Evolutionary conservation across 2,797 vertebrate genomes (phyloP), one percentile per base, ranked within the genome.

Genomic region (Spea hammondii): DNA sequence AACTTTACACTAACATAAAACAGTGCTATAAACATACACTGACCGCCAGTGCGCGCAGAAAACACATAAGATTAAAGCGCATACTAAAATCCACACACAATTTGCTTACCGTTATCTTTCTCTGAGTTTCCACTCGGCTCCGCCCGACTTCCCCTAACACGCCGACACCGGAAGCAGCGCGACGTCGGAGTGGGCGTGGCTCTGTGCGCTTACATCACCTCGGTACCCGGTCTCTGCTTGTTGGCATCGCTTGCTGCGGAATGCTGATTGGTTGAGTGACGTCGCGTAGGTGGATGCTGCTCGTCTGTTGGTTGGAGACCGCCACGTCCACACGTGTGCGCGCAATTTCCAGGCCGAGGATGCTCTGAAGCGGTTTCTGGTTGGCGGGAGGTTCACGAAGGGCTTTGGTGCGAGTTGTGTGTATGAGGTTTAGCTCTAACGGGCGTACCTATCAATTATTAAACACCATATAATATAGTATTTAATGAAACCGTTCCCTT

Each of bases 81-180:
- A 53, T 7, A 1, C 51, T 53, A 7, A 53, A 53, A 53, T 53
- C 6, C 51, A 53, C 6, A 53, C 10, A 53, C 6, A 53, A 7
- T 11, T 7, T 9, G 45, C 4, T 44, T 59, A 55, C 74, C 79
- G 79, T 77, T 82, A 82, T 70, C 74, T 82, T 10, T 10, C 46
- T 32, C 32, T 32, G 32, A 14, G 8, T 55, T 50, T 59, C 4
- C 17, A 1, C 32, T 45, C 60, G 1, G 55, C 79, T 82, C 74
- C 74, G 65, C 79, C 79, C 70, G 79, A 54, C 69, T 71, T 77
- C 44, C 74, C 55, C 48, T 73, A 47, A 73, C 79, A 77, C 74
- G 74, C 79, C 74, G 69, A 77, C 79, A 82, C 70, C 79, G 79
- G 79, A 82, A 82, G 74, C 79, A 68, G 79, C 79, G 70, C 65